Conservation (phyloP, 2,797 vertebrate species). For the Falco cherrug region DNA sequence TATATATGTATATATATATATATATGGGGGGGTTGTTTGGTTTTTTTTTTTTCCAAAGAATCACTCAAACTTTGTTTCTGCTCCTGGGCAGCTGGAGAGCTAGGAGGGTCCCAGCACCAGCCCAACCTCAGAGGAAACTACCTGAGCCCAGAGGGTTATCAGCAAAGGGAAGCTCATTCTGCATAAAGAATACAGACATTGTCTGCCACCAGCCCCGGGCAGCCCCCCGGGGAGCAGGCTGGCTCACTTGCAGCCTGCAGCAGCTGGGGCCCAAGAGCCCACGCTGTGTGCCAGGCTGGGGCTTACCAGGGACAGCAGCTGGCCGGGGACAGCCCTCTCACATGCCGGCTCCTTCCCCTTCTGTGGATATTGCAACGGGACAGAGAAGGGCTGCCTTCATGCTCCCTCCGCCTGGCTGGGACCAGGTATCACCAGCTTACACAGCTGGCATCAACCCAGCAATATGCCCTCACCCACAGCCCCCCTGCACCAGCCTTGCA, state of each 20-base stretch:
- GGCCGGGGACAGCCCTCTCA: not conserved
- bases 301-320: constrained; percentile 8
- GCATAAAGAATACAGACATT: constrained; percentile 15
- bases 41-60: not conserved
- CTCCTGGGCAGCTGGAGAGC: not conserved
- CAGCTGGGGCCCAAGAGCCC: not conserved
- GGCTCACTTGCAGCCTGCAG: not conserved
- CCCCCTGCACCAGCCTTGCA: not conserved
- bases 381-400: not conserved
- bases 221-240: not conserved
- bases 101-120: not conserved
- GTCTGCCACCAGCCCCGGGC: not conserved
- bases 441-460: not conserved
- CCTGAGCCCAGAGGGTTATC: not conserved
- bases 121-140: not conserved
- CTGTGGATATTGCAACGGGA: not conserved
- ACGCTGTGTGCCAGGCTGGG: not conserved
- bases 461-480: not conserved
- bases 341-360: not conserved
- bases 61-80: not conserved
- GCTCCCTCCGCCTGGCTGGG: not conserved
- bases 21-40: too few species aligned
- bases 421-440: not conserved
- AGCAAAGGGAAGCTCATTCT: not conserved
- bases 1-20: too few species aligned